Conservation (phyloP, 1,140 invertebrate genomes). For the Solenopsis invicta region DNA sequence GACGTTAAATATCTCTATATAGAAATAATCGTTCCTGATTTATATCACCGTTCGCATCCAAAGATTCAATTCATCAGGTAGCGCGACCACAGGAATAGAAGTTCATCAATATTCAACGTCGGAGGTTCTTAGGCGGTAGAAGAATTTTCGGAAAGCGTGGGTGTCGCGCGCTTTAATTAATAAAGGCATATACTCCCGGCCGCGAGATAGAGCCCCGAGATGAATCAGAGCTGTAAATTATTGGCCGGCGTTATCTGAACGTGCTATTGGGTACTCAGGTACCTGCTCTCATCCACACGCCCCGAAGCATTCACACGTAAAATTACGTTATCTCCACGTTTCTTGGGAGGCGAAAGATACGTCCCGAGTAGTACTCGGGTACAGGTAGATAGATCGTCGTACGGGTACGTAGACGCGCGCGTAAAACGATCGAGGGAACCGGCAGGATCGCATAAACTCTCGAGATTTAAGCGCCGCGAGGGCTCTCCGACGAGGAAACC, state of each 20-base stretch:
- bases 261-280: conserved; percentile 80
- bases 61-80: not conserved
- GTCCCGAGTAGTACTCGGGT: conserved; percentile 68
- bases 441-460: conserved; percentile 75
- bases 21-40: not conserved
- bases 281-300: conserved; percentile 78
- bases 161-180: conserved; percentile 82
- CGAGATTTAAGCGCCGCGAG: conserved; percentile 72
- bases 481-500: conserved; percentile 72
- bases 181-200: conserved; percentile 77
- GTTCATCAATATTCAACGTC: not conserved
- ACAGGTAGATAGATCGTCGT: conserved; percentile 76
- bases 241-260: conserved; percentile 80
- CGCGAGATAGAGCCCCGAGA: conserved; percentile 66
- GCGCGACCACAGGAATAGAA: not conserved
- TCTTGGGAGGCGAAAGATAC: conserved; percentile 77
- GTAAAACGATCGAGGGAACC: conserved; percentile 76
- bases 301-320: conserved; percentile 79
- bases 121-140: not conserved
- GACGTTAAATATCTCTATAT: no score
- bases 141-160: conserved; percentile 44
- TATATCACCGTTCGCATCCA: not conserved
- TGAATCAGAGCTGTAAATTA: conserved; percentile 83
- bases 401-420: conserved; percentile 72
- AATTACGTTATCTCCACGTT: conserved; percentile 83